Evolutionary conservation across 1,140 invertebrate species (phyloP).

Genomic region (Hyphantria cunea): DNA sequence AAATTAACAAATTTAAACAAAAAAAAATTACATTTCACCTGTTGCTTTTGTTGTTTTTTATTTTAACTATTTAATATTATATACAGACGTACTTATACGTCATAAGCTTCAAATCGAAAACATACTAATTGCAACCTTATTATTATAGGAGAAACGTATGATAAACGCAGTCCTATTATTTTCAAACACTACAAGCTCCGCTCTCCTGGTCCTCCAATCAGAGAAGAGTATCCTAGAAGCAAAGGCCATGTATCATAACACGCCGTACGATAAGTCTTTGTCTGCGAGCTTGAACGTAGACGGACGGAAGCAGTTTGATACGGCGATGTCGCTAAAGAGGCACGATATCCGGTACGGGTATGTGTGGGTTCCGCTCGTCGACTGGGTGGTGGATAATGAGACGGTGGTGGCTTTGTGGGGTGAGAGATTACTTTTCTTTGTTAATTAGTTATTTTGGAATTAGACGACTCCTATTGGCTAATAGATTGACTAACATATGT

Average conservation of each 20-base stretch:
- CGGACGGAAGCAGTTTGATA: constrained; percentile 86
- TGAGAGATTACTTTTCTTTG: constrained; percentile 55
- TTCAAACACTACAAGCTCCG: constrained; percentile 64
- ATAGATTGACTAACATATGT: too few species aligned
- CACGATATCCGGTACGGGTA: constrained; percentile 84
- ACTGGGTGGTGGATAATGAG: constrained; percentile 86
- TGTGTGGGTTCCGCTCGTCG: constrained; percentile 85
- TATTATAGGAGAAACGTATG: constrained; percentile 71
- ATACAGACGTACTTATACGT: background rate
- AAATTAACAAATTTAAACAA: too few species aligned
- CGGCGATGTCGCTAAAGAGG: constrained; percentile 72
- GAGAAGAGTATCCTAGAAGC: constrained; percentile 84
- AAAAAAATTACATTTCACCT: too few species aligned
- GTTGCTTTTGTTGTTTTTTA: too few species aligned
- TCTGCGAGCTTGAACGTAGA: constrained; percentile 86
- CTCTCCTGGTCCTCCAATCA: constrained; percentile 83
- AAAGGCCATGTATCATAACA: constrained; percentile 85
- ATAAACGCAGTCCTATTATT: constrained; percentile 65
- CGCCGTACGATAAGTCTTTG: constrained; percentile 84
- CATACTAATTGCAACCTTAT: background rate
- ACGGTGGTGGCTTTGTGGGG: constrained; percentile 85
- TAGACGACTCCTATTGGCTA: background rate
- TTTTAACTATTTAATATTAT: too few species aligned
- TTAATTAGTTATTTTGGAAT: constrained; percentile 2
- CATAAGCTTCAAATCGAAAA: background rate